Base-by-base conservation (phyloP, 2,113 vertebrate genomes). In the Cyprinodon variegatus region DNA sequence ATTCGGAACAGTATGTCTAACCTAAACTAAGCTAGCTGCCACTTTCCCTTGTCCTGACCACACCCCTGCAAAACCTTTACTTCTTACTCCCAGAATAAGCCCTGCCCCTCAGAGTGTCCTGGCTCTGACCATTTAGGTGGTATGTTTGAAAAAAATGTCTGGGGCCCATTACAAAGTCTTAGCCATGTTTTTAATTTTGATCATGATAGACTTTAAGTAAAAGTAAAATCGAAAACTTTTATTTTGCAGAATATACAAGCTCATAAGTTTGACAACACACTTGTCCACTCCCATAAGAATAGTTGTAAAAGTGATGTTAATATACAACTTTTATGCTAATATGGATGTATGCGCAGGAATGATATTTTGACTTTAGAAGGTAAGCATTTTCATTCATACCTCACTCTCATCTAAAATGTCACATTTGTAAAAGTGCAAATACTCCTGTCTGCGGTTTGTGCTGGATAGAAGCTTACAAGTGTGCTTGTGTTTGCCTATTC, bases 341-440 rank as follows among this genome's bases (percentile, higher is more conserved):
- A 68, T 74, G 17, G 41, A 11, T 46, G n/a, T 5, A 46, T n/a
- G 1, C 59, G 50, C 70, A 48, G 73, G 17, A 60, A 15, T 38
- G 74, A 65, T 29, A 59, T 82, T 53, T 74, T 37, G 11, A 50
- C 75, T 77, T 10, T 70, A 70, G 59, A 78, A 48, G 50, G 15
- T 66, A 70, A 68, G 72, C 39, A 45, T 74, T 78, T 80, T 63
- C 53, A 71, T 87, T 73, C 69, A 75, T 79, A 79, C 66, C 68
- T 81, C 48, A 69, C 20, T 45, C 46, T 75, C 66, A 66, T 76
- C 72, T 78, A 73, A 83, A 84, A 90, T 88, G 84, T 90, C 81
- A 85, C 71, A 83, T 89, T 88, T 88, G 79, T 86, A 81, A 85
- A 77, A 78, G 81, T 86, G 81, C 76, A 90, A 88, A 89, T 79